Conservation (phyloP, 1,140 invertebrate species). For the Bombus confusus region DNA sequence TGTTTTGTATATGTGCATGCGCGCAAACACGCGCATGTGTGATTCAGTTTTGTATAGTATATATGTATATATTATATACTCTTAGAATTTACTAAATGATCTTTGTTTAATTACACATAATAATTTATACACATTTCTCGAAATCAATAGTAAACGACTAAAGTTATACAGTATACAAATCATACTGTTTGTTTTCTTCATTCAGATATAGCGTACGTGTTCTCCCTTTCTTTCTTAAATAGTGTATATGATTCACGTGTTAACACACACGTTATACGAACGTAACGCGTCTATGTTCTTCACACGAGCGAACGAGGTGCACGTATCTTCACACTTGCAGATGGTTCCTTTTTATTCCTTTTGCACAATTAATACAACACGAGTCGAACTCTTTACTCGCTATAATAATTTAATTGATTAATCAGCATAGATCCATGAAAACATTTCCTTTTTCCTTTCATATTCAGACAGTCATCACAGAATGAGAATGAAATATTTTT, state of each 20-base stretch:
- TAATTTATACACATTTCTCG: conserved; percentile 77
- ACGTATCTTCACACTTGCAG: conserved; percentile 23
- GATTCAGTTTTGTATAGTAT: conserved; percentile 36
- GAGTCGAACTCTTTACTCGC: conserved; percentile 69
- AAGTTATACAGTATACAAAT: conserved; percentile 75
- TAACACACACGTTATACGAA: conserved; percentile 2
- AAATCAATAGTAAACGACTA: conserved; percentile 76
- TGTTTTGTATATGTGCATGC: conserved; percentile 24
- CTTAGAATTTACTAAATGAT: conserved; percentile 75
- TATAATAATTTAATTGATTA: conserved; percentile 69
- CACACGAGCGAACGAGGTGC: not conserved
- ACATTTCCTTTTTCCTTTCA: conserved; percentile 61
- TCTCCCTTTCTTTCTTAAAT: conserved; percentile 45
- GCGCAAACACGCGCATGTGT: not conserved
- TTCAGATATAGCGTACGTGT: conserved; percentile 56
- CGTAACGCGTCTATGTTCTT: conserved; percentile 1
- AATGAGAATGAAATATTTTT: conserved; percentile 79
- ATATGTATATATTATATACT: conserved; percentile 59
- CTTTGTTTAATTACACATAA: conserved; percentile 77
- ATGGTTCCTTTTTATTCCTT: conserved; percentile 28
- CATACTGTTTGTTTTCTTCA: conserved; percentile 63
- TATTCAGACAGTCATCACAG: conserved; percentile 79
- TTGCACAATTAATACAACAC: conserved; percentile 66
- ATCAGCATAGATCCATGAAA: conserved; percentile 72
- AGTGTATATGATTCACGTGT: conserved; percentile 31